Conservation (phyloP, 1,140 invertebrate genomes). For the Melitaea cinxia region DNA sequence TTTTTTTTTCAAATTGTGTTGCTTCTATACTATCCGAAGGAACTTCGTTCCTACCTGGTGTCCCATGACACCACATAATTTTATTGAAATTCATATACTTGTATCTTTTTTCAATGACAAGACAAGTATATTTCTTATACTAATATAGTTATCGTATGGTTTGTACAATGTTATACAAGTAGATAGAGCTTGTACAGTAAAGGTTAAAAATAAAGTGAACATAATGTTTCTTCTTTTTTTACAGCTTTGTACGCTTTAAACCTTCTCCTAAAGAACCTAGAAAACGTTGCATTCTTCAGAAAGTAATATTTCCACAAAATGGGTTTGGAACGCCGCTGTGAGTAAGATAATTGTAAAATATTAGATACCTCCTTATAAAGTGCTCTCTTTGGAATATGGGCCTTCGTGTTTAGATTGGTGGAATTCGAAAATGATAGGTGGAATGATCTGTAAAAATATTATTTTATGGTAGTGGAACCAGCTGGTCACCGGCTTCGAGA, state of each 20-base stretch:
- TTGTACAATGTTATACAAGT: not conserved
- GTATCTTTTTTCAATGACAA: no score
- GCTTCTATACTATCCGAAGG: no score
- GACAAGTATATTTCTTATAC: no score
- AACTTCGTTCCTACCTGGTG: no score
- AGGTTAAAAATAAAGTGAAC: not conserved
- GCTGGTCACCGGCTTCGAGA: no score
- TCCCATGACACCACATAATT: no score
- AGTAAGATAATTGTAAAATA: not conserved
- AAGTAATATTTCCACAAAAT: conserved; percentile 1
- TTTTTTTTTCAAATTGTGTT: no score
- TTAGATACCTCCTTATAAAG: not conserved
- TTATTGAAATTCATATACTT: no score
- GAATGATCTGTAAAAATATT: no score
- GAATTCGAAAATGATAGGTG: no score
- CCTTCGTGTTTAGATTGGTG: no score
- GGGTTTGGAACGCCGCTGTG: not conserved
- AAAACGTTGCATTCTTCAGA: not conserved
- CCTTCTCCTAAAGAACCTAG: not conserved
- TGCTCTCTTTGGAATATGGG: not conserved
- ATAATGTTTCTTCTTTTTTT: not conserved
- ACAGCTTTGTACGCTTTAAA: not conserved
- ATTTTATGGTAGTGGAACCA: no score
- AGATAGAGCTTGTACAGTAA: not conserved
- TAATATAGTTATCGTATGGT: not conserved